A percentile compares a stretch with the other conserved stretches of the same genome.
These are phyloP conservation scores for Junonia oenone DNA, from an alignment of 2,888 invertebrate species.

Conservation along the genomic window DNA sequence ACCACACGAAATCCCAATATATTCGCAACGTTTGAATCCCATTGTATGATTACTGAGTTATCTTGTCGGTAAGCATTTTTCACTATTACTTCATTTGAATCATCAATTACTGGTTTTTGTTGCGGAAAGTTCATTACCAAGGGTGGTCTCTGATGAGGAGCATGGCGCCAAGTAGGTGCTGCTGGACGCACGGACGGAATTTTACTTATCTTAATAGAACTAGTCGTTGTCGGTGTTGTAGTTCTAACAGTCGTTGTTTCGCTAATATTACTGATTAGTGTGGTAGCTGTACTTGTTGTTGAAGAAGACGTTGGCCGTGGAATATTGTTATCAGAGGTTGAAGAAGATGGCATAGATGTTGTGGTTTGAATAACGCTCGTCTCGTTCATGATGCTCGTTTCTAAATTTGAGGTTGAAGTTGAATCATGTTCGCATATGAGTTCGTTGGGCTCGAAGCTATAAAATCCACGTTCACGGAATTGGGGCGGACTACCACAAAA, in stretches of 20 bases:
- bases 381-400: constrained; percentile 32
- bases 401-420: constrained; percentile 42
- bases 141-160: constrained; percentile 83
- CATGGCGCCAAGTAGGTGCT: constrained; percentile 68
- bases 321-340: constrained; percentile 30
- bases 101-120: constrained; percentile 82
- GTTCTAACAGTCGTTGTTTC: constrained; percentile 41
- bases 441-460: constrained; percentile 90
- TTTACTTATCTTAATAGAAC: constrained; percentile 51
- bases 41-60: constrained; percentile 92
- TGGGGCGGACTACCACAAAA: constrained; percentile 92
- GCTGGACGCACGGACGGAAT: constrained; percentile 59
- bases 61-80: constrained; percentile 92
- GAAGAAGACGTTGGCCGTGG: constrained; percentile 41
- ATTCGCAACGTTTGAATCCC: constrained; percentile 93
- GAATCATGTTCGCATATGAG: constrained; percentile 79
- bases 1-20: constrained; percentile 94
- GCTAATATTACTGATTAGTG: constrained; percentile 38
- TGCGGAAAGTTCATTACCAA: constrained; percentile 85
- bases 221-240: constrained; percentile 45
- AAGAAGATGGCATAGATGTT: constrained; percentile 24
- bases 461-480: constrained; percentile 90
- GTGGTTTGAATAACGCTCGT: constrained; percentile 37
- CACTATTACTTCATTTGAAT: constrained; percentile 88
- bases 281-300: constrained; percentile 39